Evolutionary conservation across 2,888 invertebrate species (phyloP), one percentile per base, ranked within the genome.

Genomic region (Drosophila aldrichi): DNA sequence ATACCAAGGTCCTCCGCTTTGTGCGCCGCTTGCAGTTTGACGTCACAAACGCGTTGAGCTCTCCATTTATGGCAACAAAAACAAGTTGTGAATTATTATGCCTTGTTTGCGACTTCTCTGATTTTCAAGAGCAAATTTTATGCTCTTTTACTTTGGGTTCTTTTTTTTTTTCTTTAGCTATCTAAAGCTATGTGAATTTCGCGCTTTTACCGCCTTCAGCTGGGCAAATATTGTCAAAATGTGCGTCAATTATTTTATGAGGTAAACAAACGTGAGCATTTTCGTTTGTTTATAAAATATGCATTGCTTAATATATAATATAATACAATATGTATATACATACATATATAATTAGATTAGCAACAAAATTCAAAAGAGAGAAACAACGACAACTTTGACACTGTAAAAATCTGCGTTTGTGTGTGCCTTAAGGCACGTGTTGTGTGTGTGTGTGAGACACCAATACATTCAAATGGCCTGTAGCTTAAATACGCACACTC

Each of bases 391-490:
- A 63, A 16, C 38, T 36, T 44, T 41, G 34, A 40, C 48, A 66
- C 62, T 43, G 60, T 41, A 2, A 57, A 16, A 48, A 58, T 49
- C 52, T 77, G 32, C 46, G 48, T 52, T 40, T 46, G 60, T 65
- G 70, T 54, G 65, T 43, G 14, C 29, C 54, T 34, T 43, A 51
- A 18, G 67, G 61, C 66, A 63, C 52, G 72, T 78, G 72, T 63
- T 46, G 58, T 61, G 36, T 34, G 40, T 64, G 49, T 20, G 55
- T 20, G 32, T 43, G 40, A 61, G 46, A 52, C 38, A 81, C 65
- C 63, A 66, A 68, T 73, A 87, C 71, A 87, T 66, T 16, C 80
- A 84, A 88, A 88, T 84, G 88, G 63, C 81, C 81, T 83, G 76
- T 61, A 78, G 79, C 78, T 38, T 49, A 54, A 61, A 69, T 56